Percentiles rank a stretch among this genome's conserved stretches.
phyloP scores from a whole-genome alignment of 2,797 vertebrate genomes.

The Microchirus variegatus region DNA sequence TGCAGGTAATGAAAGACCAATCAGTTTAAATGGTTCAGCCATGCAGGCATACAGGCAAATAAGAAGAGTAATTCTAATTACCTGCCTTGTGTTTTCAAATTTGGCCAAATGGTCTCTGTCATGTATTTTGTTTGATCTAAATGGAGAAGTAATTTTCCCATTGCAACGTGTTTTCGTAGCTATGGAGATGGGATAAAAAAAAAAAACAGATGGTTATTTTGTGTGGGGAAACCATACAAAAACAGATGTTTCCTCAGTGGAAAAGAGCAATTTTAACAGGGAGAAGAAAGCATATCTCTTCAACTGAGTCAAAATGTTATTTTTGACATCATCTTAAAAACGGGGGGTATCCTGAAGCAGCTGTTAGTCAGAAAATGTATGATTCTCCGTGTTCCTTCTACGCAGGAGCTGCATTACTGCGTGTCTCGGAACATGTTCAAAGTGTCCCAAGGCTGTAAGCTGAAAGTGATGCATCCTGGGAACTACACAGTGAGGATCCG shows the following conservation, averaged over 20 bases:
- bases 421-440: constrained; percentile 90
- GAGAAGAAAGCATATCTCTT: not conserved
- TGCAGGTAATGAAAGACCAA: constrained; percentile 14
- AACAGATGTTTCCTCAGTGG: constrained; percentile 1
- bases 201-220: constrained; percentile 35
- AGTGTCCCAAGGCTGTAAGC: constrained; percentile 81
- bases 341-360: not conserved
- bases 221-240: constrained; percentile 17
- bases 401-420: constrained; percentile 88
- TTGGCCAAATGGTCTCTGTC: constrained; percentile 2
- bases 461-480: constrained; percentile 89
- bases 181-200: constrained; percentile 46
- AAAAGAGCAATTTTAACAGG: constrained; percentile 16
- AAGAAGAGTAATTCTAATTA: constrained; percentile 17
- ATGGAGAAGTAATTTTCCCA: constrained; percentile 32
- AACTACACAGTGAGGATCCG: constrained; percentile 92
- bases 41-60: not conserved
- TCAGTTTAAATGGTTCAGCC: constrained; percentile 15
- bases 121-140: constrained; percentile 41
- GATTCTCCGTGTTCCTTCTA: constrained; percentile 5
- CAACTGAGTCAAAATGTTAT: constrained; percentile 12
- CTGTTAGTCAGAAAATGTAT: not conserved
- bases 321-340: constrained; percentile 28
- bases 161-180: constrained; percentile 51
- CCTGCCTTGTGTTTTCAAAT: constrained; percentile 25